Conservation (phyloP, 2,888 invertebrate genomes). For the Mythimna albipuncta region DNA sequence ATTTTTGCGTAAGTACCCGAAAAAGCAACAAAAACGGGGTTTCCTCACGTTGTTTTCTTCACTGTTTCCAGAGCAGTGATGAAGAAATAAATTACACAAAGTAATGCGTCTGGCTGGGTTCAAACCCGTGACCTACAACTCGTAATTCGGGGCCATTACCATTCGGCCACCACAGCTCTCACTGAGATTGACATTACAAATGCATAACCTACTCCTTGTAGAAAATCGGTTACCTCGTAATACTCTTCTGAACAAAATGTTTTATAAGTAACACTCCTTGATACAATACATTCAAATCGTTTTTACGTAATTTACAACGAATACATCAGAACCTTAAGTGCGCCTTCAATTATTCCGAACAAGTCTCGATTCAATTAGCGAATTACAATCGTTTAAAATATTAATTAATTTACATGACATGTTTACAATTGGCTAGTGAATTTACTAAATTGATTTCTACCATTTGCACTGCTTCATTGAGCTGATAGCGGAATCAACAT, state of each 20-base stretch:
- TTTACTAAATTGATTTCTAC: conserved; percentile 57
- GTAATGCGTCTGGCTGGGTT: no score
- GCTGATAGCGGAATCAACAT: conserved; percentile 47
- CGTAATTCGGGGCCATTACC: no score
- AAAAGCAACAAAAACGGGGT: no score
- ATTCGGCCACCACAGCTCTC: no score
- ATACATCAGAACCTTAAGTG: conserved; percentile 46
- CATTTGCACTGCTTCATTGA: conserved; percentile 46
- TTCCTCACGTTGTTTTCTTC: no score
- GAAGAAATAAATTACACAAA: no score
- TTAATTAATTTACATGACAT: conserved; percentile 67
- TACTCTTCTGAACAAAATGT: background rate
- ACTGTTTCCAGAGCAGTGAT: no score
- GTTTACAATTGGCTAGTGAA: conserved; percentile 59
- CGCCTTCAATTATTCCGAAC: conserved; percentile 32
- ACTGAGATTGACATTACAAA: no score
- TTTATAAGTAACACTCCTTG: background rate
- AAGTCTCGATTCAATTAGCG: conserved; percentile 57
- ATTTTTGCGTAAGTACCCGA: no score
- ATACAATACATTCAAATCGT: conserved; percentile 15
- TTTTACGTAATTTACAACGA: conserved; percentile 28
- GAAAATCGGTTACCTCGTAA: background rate
- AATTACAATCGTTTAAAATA: conserved; percentile 65
- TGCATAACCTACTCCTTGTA: background rate
- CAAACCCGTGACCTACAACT: no score